These are phyloP conservation scores for Bicyclus anynana DNA, from an alignment of 1,140 invertebrate genomes.

Conservation along the genomic window DNA sequence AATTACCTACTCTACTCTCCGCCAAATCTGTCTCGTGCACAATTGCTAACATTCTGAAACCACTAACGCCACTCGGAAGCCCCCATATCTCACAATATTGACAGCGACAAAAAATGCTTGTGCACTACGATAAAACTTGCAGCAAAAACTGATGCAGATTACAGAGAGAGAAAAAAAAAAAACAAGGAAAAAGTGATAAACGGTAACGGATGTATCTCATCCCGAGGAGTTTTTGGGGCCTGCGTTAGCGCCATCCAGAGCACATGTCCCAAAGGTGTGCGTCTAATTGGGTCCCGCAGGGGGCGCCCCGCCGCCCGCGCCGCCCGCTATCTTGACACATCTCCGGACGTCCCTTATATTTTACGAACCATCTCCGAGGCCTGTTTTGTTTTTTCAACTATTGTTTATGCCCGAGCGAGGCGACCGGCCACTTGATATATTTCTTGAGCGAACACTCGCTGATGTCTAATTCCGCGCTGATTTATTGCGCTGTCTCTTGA, in stretches of 20 bases:
- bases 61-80: neutral
- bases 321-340: constrained; percentile 72
- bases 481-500: constrained; percentile 23
- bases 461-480: constrained; percentile 48
- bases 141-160: constrained; percentile 18
- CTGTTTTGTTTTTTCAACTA: constrained; percentile 56
- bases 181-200: constrained; percentile 50
- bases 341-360: constrained; percentile 71
- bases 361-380: constrained; percentile 67
- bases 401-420: constrained; percentile 51
- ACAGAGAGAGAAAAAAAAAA: constrained; percentile 34
- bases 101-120: neutral
- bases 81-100: neutral
- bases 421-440: constrained; percentile 55
- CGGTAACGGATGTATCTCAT: constrained; percentile 62
- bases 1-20: no score
- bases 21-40: neutral
- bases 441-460: neutral
- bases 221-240: constrained; percentile 48
- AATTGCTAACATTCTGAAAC: neutral
- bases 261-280: constrained; percentile 74
- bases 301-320: constrained; percentile 44
- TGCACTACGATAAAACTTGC: neutral
- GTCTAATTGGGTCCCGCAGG: constrained; percentile 66
- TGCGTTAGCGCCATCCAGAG: constrained; percentile 59